These are phyloP conservation scores for Meganola albula DNA, from an alignment of 2,888 invertebrate species.

Conservation along the genomic window DNA sequence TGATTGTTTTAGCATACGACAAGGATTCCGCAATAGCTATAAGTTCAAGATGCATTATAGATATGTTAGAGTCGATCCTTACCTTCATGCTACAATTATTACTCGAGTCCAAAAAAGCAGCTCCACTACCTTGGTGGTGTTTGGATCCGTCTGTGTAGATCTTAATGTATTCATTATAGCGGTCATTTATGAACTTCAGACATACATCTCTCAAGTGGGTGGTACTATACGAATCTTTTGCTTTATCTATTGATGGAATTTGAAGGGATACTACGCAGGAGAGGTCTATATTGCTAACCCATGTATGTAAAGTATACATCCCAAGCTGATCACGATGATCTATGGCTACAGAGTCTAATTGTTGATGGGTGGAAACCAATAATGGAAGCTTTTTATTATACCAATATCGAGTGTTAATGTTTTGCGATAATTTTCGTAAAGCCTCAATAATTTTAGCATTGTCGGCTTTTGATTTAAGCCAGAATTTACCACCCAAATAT, in stretches of 20 bases:
- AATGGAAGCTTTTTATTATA: not conserved
- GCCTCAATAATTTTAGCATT: too few relatives aligned
- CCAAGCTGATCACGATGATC: not conserved
- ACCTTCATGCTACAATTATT: not conserved
- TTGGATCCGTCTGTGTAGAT: constrained; percentile 2
- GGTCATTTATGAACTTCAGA: not conserved
- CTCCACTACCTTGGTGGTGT: not conserved
- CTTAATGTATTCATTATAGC: not conserved
- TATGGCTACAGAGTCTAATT: not conserved
- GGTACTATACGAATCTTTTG: constrained; percentile 1
- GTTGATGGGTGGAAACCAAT: not conserved
- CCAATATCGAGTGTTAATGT: too few relatives aligned
- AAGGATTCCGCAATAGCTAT: not conserved
- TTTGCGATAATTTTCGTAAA: too few relatives aligned
- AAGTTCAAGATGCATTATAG: constrained; percentile 2
- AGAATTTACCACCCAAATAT: not conserved
- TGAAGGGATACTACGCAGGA: not conserved
- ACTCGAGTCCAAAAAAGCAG: not conserved
- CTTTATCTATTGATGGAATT: not conserved
- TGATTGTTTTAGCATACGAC: constrained; percentile 1
- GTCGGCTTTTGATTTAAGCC: not conserved
- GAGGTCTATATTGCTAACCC: not conserved
- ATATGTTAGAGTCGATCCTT: constrained; percentile 4
- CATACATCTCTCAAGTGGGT: not conserved
- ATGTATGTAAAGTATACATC: not conserved